Base-by-base conservation (phyloP, 2,888 invertebrate genomes). In the Heliconius hortense region DNA sequence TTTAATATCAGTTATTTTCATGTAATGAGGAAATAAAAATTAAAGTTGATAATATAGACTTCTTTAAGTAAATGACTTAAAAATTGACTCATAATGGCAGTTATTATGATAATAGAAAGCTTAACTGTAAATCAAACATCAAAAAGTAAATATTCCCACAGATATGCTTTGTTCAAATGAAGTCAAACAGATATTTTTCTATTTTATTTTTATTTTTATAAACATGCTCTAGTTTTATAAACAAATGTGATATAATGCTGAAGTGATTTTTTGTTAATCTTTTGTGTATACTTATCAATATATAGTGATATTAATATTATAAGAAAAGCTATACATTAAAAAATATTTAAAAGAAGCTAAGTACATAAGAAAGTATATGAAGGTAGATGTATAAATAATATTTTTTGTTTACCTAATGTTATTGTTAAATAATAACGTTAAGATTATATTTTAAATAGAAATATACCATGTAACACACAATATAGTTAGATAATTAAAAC, bases 41-140 rank as follows among this genome's bases (percentile, higher is more conserved):
- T 62, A 4, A 15, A 28, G 7, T 62, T 26, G 13, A 7, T 28
- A 28, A 26, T 62, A 62, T 15, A 31, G 1, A 31, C 28, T 24
- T 24, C 1, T 26, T 26, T 1, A 60, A 11, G 15, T 64, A n/a
- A 63, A 66, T 39, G 4, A 66, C 31, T 64, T 35, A 64, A 43
- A 24, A 39, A 2, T 39, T 24, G 43, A 67, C 24, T 43, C 48
- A 67, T 48, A 39, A 67, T 26, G 43, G 2, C n/a, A 53, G 26
- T 53, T 53, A 69, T 53, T 28, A 53, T 53, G 53, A 53, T 28
- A 69, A 69, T 53, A 28, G 68, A 69, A 53, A 69, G 68, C 53
- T 53, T 69, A 69, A 28, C 68, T 69, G 69, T 69, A 69, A 53
- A 31, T 24, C 24, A 24, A 66, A 66, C 24, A 66, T 39, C 8